Evolutionary conservation across 2,888 invertebrate genomes (phyloP).

Genomic region (Temnothorax ravouxi): DNA sequence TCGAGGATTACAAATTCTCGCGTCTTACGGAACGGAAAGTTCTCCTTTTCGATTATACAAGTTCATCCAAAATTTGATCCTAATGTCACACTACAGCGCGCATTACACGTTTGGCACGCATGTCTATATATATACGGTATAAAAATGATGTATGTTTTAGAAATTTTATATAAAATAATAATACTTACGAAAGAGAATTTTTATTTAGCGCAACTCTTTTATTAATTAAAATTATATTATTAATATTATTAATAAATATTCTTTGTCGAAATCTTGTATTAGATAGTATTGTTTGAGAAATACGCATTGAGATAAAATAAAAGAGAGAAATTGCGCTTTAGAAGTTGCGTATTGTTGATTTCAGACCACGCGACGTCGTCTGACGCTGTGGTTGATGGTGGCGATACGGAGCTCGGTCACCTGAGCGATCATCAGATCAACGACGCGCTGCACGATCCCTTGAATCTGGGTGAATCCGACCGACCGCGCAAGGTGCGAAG

Average conservation of each 20-base stretch:
- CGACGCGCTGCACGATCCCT: conserved; percentile 78
- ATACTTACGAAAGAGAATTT: not conserved
- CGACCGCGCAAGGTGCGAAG: conserved; percentile 90
- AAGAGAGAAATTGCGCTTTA: not conserved
- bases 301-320: not conserved
- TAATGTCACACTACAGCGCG: not conserved
- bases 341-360: conserved; percentile 48
- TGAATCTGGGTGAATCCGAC: conserved; percentile 84
- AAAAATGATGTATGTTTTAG: not conserved
- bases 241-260: not conserved
- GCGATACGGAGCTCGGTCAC: conserved; percentile 79
- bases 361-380: conserved; percentile 81
- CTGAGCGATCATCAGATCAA: conserved; percentile 82
- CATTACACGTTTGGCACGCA: not conserved
- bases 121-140: not conserved
- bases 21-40: conserved; percentile 16
- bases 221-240: not conserved
- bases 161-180: not conserved
- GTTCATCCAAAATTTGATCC: not conserved
- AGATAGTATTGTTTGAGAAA: not conserved
- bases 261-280: not conserved
- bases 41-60: not conserved
- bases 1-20: conserved; percentile 37
- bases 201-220: not conserved
- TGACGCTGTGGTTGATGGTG: conserved; percentile 78